Percentiles rank a stretch among this genome's conserved stretches.
phyloP scores from a whole-genome alignment of 2,797 vertebrate genomes.

The Silurus lanzhouensis region DNA sequence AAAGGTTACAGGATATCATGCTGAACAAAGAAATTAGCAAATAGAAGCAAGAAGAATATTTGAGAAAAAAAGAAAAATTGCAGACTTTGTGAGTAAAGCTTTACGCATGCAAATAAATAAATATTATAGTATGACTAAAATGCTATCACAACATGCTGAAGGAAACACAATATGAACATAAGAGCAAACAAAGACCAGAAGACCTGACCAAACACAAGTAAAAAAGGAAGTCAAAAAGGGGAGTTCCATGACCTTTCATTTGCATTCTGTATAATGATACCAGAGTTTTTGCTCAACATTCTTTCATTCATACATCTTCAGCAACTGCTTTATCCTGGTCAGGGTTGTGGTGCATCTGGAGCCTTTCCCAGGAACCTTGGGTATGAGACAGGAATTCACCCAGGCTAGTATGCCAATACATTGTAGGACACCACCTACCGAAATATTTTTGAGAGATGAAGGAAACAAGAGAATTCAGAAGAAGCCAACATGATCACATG shows the following conservation, averaged over 20 bases:
- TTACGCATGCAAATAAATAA: neutral
- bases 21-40: neutral
- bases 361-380: slow-evolving; percentile 12
- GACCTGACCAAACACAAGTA: neutral
- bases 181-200: neutral
- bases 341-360: slow-evolving; percentile 5
- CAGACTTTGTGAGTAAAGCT: neutral
- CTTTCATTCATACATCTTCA: neutral
- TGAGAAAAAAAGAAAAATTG: neutral
- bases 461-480: neutral
- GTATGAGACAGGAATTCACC: slow-evolving; percentile 1
- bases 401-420: neutral
- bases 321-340: neutral
- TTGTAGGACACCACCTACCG: neutral
- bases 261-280: neutral
- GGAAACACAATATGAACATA: too few species aligned
- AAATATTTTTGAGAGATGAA: neutral
- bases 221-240: neutral
- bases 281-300: neutral
- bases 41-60: neutral
- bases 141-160: neutral
- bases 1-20: neutral
- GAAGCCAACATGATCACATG: neutral
- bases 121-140: neutral
- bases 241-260: neutral